These are phyloP conservation scores for Cerastoderma edule DNA, from an alignment of 2,888 invertebrate species.

Conservation along the genomic window DNA sequence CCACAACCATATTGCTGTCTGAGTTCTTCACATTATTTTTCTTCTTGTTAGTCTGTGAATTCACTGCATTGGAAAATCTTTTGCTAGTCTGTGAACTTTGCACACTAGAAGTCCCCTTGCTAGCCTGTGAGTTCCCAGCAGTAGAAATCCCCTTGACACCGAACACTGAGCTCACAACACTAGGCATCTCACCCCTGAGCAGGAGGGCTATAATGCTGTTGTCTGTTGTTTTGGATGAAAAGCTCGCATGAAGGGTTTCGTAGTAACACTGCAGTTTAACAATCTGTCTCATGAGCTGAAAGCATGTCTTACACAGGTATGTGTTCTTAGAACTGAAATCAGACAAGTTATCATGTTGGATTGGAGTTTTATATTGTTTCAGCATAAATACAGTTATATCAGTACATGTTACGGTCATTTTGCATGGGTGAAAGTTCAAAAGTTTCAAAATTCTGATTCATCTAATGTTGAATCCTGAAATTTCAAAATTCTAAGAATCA, in stretches of 20 bases:
- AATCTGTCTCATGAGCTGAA: background rate
- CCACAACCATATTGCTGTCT: too few species aligned
- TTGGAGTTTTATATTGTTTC: background rate
- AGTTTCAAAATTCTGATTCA: too few species aligned
- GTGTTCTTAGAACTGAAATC: slow-evolving; percentile 8
- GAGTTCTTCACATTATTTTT: background rate
- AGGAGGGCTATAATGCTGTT: background rate
- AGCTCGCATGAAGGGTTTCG: background rate
- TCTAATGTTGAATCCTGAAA: too few species aligned
- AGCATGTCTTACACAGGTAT: slow-evolving; percentile 11
- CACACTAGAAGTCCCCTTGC: too few species aligned
- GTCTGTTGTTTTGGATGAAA: background rate
- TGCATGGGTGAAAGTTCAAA: background rate
- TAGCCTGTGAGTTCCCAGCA: too few species aligned
- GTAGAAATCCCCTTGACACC: too few species aligned
- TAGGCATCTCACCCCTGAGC: background rate
- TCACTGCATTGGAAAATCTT: too few species aligned
- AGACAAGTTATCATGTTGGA: background rate
- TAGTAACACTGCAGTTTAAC: slow-evolving; percentile 7
- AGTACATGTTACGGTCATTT: background rate
- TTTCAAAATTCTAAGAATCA: too few species aligned
- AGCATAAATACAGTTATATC: background rate
- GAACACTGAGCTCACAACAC: too few species aligned
- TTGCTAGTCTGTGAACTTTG: too few species aligned
- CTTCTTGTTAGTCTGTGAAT: background rate